Conservation (phyloP, 2,888 invertebrate genomes). For the Drosophila pseudotalamancana region DNA sequence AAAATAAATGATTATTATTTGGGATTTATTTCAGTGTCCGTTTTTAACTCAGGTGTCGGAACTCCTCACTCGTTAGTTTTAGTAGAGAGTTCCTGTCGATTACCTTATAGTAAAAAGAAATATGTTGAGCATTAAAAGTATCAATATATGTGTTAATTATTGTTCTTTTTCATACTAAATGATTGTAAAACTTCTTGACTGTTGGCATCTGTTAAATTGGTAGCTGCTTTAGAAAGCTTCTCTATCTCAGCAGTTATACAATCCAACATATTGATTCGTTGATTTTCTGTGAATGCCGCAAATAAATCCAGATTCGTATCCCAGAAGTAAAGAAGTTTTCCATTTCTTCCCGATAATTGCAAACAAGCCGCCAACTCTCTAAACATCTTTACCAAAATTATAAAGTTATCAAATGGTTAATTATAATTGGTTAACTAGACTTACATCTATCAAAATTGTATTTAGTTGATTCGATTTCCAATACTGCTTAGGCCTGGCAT, state of each 20-base stretch:
- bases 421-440: no score
- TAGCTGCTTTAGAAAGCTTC: background rate
- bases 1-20: no score
- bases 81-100: background rate
- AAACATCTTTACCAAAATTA: no score
- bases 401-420: no score
- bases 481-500: conserved; percentile 26
- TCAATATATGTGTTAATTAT: background rate
- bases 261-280: conserved; percentile 52
- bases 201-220: background rate
- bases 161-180: conserved; percentile 1
- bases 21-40: no score
- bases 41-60: no score
- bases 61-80: background rate
- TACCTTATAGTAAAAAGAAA: no score
- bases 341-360: conserved; percentile 3
- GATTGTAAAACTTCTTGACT: background rate
- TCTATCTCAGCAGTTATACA: conserved; percentile 1
- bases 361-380: conserved; percentile 45
- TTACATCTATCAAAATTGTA: conserved; percentile 67
- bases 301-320: conserved; percentile 66
- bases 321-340: conserved; percentile 68
- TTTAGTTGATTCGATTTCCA: conserved; percentile 53
- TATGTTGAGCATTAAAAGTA: no score
- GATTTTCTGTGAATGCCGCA: conserved; percentile 24